Evolutionary conservation across 2,113 vertebrate species (phyloP), one percentile per base, ranked within the genome.

Genomic region (Grammomys dolichurus): DNA sequence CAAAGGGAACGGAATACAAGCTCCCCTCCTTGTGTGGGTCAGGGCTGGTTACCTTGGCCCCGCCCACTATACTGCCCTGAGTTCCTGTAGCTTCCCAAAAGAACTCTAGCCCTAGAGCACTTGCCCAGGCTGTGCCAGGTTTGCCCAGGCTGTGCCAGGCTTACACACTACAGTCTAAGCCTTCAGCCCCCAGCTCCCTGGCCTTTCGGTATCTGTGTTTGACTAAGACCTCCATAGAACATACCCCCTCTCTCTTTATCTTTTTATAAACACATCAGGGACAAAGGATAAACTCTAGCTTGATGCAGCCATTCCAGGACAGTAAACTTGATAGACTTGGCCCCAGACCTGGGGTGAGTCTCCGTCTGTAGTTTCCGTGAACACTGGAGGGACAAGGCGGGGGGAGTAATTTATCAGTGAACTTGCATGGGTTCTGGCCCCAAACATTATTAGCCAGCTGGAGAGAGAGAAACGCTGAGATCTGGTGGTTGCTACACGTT

Each of bases 251-350:
- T 51, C 51, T 51, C 51, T 51, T 51, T 51, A 51, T 51, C 10
- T 51, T 51, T 51, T 51, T 51, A 11, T 51, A 51, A 51, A 11
- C 51, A 51, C 51, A 51, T 51, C 14, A 20, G 1, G 31, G 51
- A 24, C 5, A 51, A 28, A 69, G 8, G 1, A 6, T 14, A 7
- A 26, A 5, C n/a, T 48, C 2, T 0, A 11, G 7, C 3, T 26
- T 0, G 17, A 46, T 1, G 31, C 19, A 1, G 17, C 78, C 6
- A 16, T 11, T 3, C 16, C 84, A 0, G 1, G 10, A 5, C 46
- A 31, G 20, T 19, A n/a, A 70, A 48, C 43, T 28, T 12, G 8
- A 31, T 28, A 31, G 51, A 58, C 80, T 48, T 56, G 31, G 73
- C 54, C 31, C 0, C 4, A 19, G 43, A 84, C 31, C 26, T 4